Conservation (phyloP, 2,888 invertebrate species). For the Temnothorax rugatulus region DNA sequence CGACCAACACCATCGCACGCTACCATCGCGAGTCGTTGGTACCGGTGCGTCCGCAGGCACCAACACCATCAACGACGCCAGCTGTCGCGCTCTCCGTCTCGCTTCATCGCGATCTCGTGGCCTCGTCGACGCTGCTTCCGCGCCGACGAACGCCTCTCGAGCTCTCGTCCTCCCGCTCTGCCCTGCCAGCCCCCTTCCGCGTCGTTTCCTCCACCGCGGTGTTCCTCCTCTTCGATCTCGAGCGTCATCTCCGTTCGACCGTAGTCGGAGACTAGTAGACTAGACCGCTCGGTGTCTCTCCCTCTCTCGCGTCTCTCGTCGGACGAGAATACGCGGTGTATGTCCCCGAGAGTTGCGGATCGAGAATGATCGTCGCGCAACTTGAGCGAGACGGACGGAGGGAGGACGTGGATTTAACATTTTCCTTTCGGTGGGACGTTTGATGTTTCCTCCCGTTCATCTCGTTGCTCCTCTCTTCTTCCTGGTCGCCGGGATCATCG, state of each 20-base stretch:
- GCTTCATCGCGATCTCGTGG: slow-evolving; percentile 42
- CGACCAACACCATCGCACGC: slow-evolving; percentile 77
- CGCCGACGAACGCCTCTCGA: slow-evolving; percentile 43
- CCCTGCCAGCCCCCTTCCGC: slow-evolving; percentile 41
- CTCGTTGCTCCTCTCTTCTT: not conserved
- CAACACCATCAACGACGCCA: slow-evolving; percentile 65
- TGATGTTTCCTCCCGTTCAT: slow-evolving; percentile 5
- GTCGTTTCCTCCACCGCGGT: slow-evolving; percentile 46
- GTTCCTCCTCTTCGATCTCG: slow-evolving; percentile 44
- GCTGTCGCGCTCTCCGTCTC: slow-evolving; percentile 62
- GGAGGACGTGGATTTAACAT: slow-evolving; percentile 23
- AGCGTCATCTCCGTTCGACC: slow-evolving; percentile 64
- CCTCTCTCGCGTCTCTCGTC: slow-evolving; percentile 47
- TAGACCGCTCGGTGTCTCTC: slow-evolving; percentile 66
- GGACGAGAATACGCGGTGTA: slow-evolving; percentile 4
- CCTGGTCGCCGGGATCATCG: not conserved
- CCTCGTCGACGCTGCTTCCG: slow-evolving; percentile 40
- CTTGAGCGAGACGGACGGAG: not conserved
- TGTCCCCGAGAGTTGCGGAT: slow-evolving; percentile 11
- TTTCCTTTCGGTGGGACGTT: slow-evolving; percentile 43
- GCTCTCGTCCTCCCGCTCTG: slow-evolving; percentile 29
- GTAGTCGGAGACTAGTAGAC: slow-evolving; percentile 57
- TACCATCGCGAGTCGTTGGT: slow-evolving; percentile 42
- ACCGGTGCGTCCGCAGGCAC: slow-evolving; percentile 57
- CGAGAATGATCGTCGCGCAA: slow-evolving; percentile 13